These are phyloP conservation scores for Drosophila setifemur DNA, from an alignment of 1,140 invertebrate species.

Conservation along the genomic window DNA sequence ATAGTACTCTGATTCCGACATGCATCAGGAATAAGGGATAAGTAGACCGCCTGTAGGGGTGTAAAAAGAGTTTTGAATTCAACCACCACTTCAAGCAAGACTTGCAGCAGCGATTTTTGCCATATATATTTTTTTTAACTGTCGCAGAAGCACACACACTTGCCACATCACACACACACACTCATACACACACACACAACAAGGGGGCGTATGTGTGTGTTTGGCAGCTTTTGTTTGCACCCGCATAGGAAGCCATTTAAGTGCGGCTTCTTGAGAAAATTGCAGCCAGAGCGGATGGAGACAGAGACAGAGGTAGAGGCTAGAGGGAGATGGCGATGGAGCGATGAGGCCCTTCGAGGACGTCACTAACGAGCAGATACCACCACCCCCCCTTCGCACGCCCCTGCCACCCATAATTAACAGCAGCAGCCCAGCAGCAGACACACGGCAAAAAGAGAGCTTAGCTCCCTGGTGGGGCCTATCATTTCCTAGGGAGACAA, in stretches of 20 bases:
- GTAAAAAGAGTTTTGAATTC: constrained; percentile 23
- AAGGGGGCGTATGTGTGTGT: constrained; percentile 39
- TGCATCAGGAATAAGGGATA: too few species aligned
- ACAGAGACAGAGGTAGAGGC: constrained; percentile 3
- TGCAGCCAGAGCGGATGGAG: constrained; percentile 54
- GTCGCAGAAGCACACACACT: constrained; percentile 44
- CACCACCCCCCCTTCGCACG: not conserved
- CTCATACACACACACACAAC: constrained; percentile 3
- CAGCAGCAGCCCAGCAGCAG: constrained; percentile 42
- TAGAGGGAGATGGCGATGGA: not conserved
- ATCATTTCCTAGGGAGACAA: constrained; percentile 45
- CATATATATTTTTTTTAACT: constrained; percentile 64
- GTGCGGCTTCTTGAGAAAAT: constrained; percentile 82
- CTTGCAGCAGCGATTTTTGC: constrained; percentile 64
- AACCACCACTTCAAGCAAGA: constrained; percentile 62
- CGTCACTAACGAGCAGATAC: constrained; percentile 62
- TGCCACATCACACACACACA: too few species aligned
- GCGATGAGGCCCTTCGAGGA: constrained; percentile 27
- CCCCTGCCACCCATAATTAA: constrained; percentile 63
- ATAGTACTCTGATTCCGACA: too few species aligned
- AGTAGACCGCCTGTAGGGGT: too few species aligned
- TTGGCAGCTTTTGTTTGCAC: constrained; percentile 74
- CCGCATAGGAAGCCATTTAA: constrained; percentile 81
- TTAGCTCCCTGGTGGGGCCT: constrained; percentile 52
- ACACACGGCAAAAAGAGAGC: constrained; percentile 22